A percentile compares a stretch with the other conserved stretches of the same genome.
Conservation (phyloP, 2,113 vertebrate genomes). For the Romanogobio albipinnatus region DNA sequence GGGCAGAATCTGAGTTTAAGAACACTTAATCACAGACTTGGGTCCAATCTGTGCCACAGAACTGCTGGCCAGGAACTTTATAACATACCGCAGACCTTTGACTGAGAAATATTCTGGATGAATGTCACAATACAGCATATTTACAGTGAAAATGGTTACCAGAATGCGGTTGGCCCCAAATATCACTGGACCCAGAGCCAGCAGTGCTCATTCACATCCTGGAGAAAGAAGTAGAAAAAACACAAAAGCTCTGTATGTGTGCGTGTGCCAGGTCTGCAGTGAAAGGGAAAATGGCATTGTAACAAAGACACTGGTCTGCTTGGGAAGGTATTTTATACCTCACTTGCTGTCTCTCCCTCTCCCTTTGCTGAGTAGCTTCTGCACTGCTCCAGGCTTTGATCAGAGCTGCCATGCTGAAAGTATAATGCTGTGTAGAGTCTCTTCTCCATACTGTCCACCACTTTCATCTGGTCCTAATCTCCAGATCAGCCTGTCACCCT, state of each 20-base stretch:
- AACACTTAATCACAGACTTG: constrained; percentile 5
- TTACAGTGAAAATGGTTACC: neutral
- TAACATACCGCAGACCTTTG: neutral
- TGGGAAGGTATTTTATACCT: neutral
- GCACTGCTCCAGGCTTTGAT: constrained; percentile 30
- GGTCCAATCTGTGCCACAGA: constrained; percentile 19
- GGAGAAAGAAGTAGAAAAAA: neutral
- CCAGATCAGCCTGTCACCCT: constrained; percentile 23
- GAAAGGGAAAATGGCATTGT: neutral
- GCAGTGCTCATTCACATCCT: neutral
- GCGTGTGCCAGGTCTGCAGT: constrained; percentile 8
- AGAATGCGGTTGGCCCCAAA: neutral
- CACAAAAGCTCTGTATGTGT: neutral
- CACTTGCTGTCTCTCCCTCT: neutral
- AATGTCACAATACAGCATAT: neutral
- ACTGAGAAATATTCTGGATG: constrained; percentile 13
- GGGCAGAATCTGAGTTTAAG: constrained; percentile 24
- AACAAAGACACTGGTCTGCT: neutral
- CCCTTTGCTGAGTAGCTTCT: neutral
- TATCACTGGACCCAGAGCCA: neutral
- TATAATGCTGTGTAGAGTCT: constrained; percentile 12
- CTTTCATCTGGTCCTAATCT: constrained; percentile 31
- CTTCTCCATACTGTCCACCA: constrained; percentile 14
- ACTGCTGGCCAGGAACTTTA: neutral
- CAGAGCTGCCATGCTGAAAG: constrained; percentile 16